Percentiles rank a stretch among this genome's conserved stretches.
Evolutionary conservation across 2,797 vertebrate species (phyloP).

Genomic region (Trematomus bernacchii): DNA sequence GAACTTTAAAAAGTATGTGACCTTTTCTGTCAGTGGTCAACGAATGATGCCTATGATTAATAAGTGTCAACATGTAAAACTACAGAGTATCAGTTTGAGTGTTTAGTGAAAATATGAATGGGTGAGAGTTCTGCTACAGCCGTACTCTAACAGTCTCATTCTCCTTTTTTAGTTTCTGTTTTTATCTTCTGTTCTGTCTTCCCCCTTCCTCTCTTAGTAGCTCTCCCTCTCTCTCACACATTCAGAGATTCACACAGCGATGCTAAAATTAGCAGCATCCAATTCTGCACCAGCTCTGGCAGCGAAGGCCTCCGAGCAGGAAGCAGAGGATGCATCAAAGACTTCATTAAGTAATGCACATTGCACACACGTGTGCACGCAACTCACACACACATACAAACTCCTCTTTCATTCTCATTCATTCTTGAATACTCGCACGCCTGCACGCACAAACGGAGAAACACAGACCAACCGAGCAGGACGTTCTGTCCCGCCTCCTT

Average conservation of each 20-base stretch:
- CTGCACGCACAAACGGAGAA: constrained; percentile 21
- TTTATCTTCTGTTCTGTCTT: constrained; percentile 45
- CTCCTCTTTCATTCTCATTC: constrained; percentile 52
- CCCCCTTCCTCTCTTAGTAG: constrained; percentile 17
- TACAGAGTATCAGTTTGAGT: neutral
- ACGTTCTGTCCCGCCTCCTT: constrained; percentile 63
- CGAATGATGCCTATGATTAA: neutral
- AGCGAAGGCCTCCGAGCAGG: constrained; percentile 70
- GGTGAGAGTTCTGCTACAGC: constrained; percentile 33
- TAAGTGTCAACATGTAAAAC: neutral
- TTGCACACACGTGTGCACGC: constrained; percentile 40
- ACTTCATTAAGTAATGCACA: constrained; percentile 76
- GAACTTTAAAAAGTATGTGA: neutral
- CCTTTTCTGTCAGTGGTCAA: too few relatives aligned
- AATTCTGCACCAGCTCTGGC: constrained; percentile 71
- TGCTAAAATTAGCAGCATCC: constrained; percentile 81
- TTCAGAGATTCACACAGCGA: constrained; percentile 68
- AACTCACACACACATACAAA: constrained; percentile 14
- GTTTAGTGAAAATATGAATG: constrained; percentile 13
- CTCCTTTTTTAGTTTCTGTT: constrained; percentile 21
- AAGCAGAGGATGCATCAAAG: constrained; percentile 79
- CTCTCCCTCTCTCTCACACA: constrained; percentile 48
- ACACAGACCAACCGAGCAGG: constrained; percentile 49
- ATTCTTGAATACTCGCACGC: constrained; percentile 32
- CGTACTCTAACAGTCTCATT: constrained; percentile 31